These are phyloP conservation scores for Chondrosia reniformis DNA, from an alignment of 37 sponge, comb jelly and placozoan species.

Conservation along the genomic window DNA sequence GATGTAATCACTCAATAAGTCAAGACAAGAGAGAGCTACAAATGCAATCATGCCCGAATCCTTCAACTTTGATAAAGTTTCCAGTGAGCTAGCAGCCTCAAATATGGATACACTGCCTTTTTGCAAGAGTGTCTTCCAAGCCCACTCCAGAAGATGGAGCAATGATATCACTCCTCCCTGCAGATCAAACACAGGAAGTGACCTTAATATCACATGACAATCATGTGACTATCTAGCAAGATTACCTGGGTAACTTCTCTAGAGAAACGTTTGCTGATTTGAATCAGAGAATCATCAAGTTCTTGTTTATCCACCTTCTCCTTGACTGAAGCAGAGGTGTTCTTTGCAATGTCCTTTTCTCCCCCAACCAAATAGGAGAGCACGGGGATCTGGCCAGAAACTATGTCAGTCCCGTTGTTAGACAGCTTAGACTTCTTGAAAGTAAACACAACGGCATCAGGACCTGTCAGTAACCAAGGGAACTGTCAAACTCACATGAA, in stretches of 20 bases:
- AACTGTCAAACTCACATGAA: no score
- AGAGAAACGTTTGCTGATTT: conserved; percentile 60
- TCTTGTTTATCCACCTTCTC: conserved; percentile 43
- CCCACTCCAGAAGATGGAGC: conserved; percentile 68
- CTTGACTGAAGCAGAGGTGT: conserved; percentile 24
- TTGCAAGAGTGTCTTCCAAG: conserved; percentile 39
- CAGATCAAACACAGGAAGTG: neutral
- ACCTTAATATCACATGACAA: neutral
- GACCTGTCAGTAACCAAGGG: no score
- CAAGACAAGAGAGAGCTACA: conserved; percentile 50
- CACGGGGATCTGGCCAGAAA: conserved; percentile 90
- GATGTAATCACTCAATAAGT: conserved; percentile 65
- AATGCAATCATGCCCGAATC: conserved; percentile 21
- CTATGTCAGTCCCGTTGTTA: conserved; percentile 91
- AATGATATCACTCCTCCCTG: conserved; percentile 70
- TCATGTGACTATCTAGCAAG: neutral
- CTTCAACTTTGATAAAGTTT: conserved; percentile 5
- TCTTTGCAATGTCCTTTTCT: conserved; percentile 20
- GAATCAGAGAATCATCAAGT: conserved; percentile 28
- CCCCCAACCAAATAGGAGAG: conserved; percentile 49
- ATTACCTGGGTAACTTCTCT: conserved; percentile 66
- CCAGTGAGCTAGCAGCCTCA: neutral
- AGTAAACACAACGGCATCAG: conserved; percentile 67
- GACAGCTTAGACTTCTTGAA: conserved; percentile 69
- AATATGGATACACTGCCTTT: neutral